phyloP scores from a whole-genome alignment of 2,888 invertebrate genomes.

The Bursaphelenchus okinawaensis region DNA sequence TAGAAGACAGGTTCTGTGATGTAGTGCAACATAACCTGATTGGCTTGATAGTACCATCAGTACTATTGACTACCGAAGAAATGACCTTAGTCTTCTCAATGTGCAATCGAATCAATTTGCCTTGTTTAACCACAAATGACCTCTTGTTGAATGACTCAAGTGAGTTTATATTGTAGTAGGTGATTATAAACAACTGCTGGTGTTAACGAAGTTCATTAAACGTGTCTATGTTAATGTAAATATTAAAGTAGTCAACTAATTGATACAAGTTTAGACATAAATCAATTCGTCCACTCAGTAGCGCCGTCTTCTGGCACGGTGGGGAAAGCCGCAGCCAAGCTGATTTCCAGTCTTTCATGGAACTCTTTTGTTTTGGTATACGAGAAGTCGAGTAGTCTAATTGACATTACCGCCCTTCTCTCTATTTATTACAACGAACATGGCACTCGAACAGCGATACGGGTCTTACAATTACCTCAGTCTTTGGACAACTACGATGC shows the following conservation, averaged over 20 bases:
- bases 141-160: neutral
- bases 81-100: slow-evolving; percentile 40
- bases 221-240: slow-evolving; percentile 12
- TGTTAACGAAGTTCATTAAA: neutral
- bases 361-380: slow-evolving; percentile 37
- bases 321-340: slow-evolving; percentile 23
- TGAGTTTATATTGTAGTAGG: too few relatives aligned
- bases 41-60: slow-evolving; percentile 41
- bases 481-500: slow-evolving; percentile 42
- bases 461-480: slow-evolving; percentile 36
- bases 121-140: slow-evolving; percentile 33
- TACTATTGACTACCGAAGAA: slow-evolving; percentile 31
- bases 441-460: slow-evolving; percentile 19
- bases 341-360: slow-evolving; percentile 30
- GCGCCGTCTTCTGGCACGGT: slow-evolving; percentile 17
- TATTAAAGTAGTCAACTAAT: neutral
- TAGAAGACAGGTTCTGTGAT: slow-evolving; percentile 50
- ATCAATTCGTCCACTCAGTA: slow-evolving; percentile 13
- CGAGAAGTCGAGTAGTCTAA: slow-evolving; percentile 25
- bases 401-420: slow-evolving; percentile 31
- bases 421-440: slow-evolving; percentile 29
- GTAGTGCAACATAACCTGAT: slow-evolving; percentile 48
- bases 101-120: slow-evolving; percentile 48
- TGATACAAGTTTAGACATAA: slow-evolving; percentile 16
- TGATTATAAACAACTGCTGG: too few relatives aligned